A percentile compares a stretch with the other conserved stretches of the same genome.
These are phyloP conservation scores for Gonocerus acuteangulatus DNA, from an alignment of 2,888 invertebrate species.

Conservation along the genomic window DNA sequence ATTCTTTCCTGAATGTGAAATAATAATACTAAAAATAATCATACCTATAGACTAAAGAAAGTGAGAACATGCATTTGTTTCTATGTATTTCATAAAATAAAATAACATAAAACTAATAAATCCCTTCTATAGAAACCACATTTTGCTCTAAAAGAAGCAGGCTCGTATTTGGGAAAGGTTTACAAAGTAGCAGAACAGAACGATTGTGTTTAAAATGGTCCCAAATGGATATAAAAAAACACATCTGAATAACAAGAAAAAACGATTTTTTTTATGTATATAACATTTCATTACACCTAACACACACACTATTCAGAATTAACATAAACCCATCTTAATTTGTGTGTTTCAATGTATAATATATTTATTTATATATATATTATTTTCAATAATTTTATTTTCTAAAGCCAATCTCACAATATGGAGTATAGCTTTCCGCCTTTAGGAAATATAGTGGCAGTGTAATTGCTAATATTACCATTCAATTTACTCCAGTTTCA, in stretches of 20 bases:
- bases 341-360: slow-evolving; percentile 28
- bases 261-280: slow-evolving; percentile 35
- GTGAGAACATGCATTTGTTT: too few relatives aligned
- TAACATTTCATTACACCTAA: slow-evolving; percentile 33
- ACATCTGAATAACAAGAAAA: slow-evolving; percentile 36
- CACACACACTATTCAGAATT: slow-evolving; percentile 33
- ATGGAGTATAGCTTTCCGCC: slow-evolving; percentile 38
- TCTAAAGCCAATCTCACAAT: slow-evolving; percentile 38
- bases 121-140: neutral
- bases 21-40: too few relatives aligned
- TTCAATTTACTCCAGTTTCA: slow-evolving; percentile 22
- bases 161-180: slow-evolving; percentile 1
- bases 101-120: too few relatives aligned
- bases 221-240: slow-evolving; percentile 31
- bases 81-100: too few relatives aligned
- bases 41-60: too few relatives aligned
- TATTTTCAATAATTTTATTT: slow-evolving; percentile 28
- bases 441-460: slow-evolving; percentile 38
- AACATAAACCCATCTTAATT: slow-evolving; percentile 16
- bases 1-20: too few relatives aligned
- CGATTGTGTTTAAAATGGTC: slow-evolving; percentile 19
- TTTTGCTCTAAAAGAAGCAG: neutral
- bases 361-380: slow-evolving; percentile 16
- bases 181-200: slow-evolving; percentile 3
- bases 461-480: slow-evolving; percentile 37